These are phyloP conservation scores for Phoeniculus purpureus DNA, from an alignment of 2,797 vertebrate genomes.

Conservation along the genomic window DNA sequence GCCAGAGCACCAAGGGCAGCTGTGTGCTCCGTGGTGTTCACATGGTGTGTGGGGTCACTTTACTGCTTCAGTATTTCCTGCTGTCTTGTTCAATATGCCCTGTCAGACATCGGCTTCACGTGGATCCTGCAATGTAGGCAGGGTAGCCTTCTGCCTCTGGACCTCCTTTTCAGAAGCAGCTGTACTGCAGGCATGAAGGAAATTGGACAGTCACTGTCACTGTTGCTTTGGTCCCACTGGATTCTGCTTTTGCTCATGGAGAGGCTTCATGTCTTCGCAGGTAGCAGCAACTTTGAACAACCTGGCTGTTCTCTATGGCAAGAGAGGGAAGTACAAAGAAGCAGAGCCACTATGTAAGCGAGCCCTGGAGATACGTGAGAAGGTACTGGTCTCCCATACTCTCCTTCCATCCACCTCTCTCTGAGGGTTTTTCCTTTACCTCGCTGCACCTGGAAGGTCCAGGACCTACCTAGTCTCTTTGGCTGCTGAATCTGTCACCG, in stretches of 20 bases:
- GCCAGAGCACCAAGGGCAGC: not conserved
- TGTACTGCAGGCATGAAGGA: not conserved
- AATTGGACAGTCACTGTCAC: not conserved
- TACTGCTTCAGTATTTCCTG: not conserved
- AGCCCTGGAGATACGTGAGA: slow-evolving; percentile 97
- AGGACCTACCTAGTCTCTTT: not conserved
- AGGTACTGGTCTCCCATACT: slow-evolving; percentile 76
- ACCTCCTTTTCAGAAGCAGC: not conserved
- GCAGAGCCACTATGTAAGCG: slow-evolving; percentile 96
- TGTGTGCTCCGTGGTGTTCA: not conserved
- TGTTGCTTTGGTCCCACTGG: not conserved
- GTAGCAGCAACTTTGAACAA: slow-evolving; percentile 98
- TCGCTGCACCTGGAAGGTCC: not conserved
- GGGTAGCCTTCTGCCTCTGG: not conserved
- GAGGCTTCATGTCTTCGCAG: slow-evolving; percentile 72
- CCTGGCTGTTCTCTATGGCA: slow-evolving; percentile 95
- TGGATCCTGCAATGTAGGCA: not conserved
- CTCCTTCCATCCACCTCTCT: not conserved
- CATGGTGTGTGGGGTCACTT: not conserved
- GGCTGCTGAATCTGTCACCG: not conserved
- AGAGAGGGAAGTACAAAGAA: slow-evolving; percentile 97
- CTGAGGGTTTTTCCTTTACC: not conserved
- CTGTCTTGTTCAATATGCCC: not conserved
- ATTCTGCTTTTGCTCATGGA: slow-evolving; percentile 15
- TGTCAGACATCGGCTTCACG: not conserved